Evolutionary conservation across 2,113 vertebrate species (phyloP), one percentile per base, ranked within the genome.

Genomic region (Alectura lathami): DNA sequence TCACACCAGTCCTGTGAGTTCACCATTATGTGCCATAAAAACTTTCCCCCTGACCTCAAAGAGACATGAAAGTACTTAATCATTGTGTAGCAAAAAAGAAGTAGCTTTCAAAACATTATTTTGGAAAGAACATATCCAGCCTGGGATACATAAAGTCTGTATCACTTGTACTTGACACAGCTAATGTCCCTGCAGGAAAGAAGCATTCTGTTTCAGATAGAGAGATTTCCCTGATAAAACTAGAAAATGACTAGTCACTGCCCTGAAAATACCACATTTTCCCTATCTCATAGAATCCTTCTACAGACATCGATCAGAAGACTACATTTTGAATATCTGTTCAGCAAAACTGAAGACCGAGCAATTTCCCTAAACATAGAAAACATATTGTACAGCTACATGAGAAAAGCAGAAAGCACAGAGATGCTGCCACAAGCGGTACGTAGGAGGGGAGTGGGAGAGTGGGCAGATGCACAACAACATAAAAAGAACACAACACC

Each of bases 331-430:
- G 66, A 79, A 79, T 74, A 91, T 74, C 20, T 56, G 50, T 64
- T 94, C 93, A 42, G 88, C 86, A 95, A 94, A 93, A 91, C 96
- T 83, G 86, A 87, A 94, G 86, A 83, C 54, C 9, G 68, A 91
- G 81, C 54, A 78, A 83, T 70, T 70, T 74, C 36, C 38, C 67
- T 48, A 78, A 84, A 64, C 77, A 89, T 0, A 69, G 76, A 47
- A 95, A 85, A 51, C 0, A 0, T 18, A 70, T 34, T 30, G 48
- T 40, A 75, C 82, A 66, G 93, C 64, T 40, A 9, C 60, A 50
- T 56, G 20, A 93, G 48, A 68, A 67, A 74, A 88, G 34, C 30
- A 76, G 91, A 70, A 63, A 20, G 60, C 6, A 32, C 5, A 53
- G 85, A 2, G 9, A 38, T 81, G 77, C 77, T 73, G 81, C 84